Evolutionary conservation across 2,888 invertebrate genomes (phyloP).

Genomic region (Cantharis nigra): DNA sequence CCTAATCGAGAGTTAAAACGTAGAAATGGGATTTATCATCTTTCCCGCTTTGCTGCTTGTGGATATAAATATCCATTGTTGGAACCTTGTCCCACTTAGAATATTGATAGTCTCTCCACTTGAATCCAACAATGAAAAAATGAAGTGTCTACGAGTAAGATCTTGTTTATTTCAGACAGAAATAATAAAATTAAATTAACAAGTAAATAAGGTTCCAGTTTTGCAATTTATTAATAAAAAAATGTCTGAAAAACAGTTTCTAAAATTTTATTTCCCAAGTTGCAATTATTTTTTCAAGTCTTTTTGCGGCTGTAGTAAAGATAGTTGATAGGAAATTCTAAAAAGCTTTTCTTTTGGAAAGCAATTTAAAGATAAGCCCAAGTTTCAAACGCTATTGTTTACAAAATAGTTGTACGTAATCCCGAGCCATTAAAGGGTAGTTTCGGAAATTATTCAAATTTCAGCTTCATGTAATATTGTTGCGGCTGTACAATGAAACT

Average conservation of each 20-base stretch:
- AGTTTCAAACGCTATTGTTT: background rate
- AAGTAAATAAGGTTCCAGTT: background rate
- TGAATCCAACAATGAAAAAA: background rate
- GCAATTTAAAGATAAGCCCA: background rate
- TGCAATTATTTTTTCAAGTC: background rate
- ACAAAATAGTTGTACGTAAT: background rate
- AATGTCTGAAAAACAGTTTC: background rate
- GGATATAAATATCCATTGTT: background rate
- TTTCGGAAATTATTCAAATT: background rate
- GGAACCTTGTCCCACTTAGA: background rate
- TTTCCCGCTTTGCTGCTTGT: background rate
- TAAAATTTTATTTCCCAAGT: background rate
- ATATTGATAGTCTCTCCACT: background rate
- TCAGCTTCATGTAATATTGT: background rate
- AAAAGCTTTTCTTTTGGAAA: background rate
- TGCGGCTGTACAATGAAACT: background rate
- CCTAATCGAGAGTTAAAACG: background rate
- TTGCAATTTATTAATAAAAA: background rate
- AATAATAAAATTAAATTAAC: background rate
- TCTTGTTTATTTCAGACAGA: background rate
- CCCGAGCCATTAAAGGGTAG: background rate
- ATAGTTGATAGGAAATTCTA: background rate
- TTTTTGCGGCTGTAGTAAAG: background rate
- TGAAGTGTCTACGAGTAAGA: background rate
- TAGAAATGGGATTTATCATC: background rate